Evolutionary conservation across 2,888 invertebrate genomes (phyloP), one percentile per base, ranked within the genome.

Genomic region (Chrysodeixis includens): DNA sequence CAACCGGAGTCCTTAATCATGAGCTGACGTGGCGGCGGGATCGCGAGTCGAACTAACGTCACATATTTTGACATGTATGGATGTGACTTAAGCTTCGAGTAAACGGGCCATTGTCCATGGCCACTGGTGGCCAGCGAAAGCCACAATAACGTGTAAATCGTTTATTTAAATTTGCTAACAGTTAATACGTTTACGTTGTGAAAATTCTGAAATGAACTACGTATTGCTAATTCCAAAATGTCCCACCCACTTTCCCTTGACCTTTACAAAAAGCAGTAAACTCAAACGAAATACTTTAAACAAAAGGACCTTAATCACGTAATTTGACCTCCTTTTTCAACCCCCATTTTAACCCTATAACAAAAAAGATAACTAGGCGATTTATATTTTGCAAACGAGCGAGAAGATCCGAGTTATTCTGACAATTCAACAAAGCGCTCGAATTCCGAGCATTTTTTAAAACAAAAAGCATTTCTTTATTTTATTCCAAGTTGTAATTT

Each of bases 301-400:
- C 40, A n/a, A 40, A 40, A 5, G 40, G 5, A n/a, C n/a, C 40
- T 40, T n/a, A 40, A 40, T 40, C 40, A 40, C 40, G n/a, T 40
- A 40, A 40, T 40, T 40, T 40, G 40, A 40, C n/a, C 40, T 7
- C 40, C n/a, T 35, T 35, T 14, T 35, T 6, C 1, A 35, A 12
- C 7, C 40, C 40, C 35, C n/a, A 40, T 40, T 40, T 40, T 40
- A 49, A 18, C 46, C 18, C 46, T 49, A 20, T 16, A 49, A 49
- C 12, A 49, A 49, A 49, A 49, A 49, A 49, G 46, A 12, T 49
- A 20, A 49, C 46, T 20, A 20, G 20, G 20, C 20, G 10, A 30
- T 53, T 53, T 53, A 51, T 53, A 53, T 20, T 20, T 49, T 20
- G 18, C 9, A 30, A 53, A 30, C 53, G 26, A 53, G 30, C 53